Percentiles rank a stretch among this genome's conserved stretches.
Conservation (phyloP, 2,888 invertebrate species). For the Balanococcus diminutus region DNA sequence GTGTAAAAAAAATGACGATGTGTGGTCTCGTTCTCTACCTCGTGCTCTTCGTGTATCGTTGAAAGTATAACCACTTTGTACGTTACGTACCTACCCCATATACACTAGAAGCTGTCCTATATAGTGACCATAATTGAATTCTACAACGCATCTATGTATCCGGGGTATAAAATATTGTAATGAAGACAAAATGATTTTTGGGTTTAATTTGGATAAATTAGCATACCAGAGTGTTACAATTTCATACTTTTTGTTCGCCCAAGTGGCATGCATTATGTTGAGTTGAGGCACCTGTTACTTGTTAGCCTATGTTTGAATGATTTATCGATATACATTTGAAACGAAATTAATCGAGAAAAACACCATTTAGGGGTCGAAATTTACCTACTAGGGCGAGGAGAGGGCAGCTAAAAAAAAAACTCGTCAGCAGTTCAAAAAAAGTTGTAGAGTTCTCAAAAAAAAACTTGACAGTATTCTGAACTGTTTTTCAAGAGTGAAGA, state of each 20-base stretch:
- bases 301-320: not conserved
- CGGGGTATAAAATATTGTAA: conserved; percentile 7
- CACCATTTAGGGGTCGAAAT: too few relatives aligned
- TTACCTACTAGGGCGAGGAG: too few relatives aligned
- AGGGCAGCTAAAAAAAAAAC: too few relatives aligned
- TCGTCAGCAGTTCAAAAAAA: too few relatives aligned
- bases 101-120: not conserved
- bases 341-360: too few relatives aligned
- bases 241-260: not conserved
- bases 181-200: conserved; percentile 19
- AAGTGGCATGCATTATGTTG: not conserved
- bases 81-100: not conserved
- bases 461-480: too few relatives aligned
- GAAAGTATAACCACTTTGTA: not conserved
- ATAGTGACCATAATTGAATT: conserved; percentile 23
- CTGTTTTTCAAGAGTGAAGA: too few relatives aligned
- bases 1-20: not conserved
- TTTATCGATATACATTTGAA: not conserved
- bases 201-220: conserved; percentile 22
- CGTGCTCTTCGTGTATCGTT: not conserved
- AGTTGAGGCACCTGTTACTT: conserved; percentile 4
- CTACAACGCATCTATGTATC: not conserved
- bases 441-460: too few relatives aligned
- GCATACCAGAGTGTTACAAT: not conserved
- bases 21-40: conserved; percentile 1